These are phyloP conservation scores for Hylaeus anthracinus DNA, from an alignment of 1,140 invertebrate genomes.

Conservation along the genomic window DNA sequence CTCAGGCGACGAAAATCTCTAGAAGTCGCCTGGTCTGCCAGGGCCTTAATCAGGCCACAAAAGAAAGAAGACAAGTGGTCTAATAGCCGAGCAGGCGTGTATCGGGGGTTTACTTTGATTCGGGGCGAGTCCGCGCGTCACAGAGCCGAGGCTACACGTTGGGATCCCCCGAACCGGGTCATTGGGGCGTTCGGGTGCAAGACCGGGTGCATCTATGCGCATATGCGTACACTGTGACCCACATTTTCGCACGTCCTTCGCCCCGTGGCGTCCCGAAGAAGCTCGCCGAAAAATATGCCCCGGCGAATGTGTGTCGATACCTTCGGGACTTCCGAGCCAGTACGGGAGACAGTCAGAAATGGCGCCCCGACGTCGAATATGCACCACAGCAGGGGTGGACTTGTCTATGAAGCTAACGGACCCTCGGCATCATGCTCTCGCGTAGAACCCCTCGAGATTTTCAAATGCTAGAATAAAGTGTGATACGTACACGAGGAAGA, in stretches of 20 bases:
- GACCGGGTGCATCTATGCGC: constrained; percentile 60
- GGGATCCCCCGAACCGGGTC: constrained; percentile 68
- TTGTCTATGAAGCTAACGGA: too few relatives aligned
- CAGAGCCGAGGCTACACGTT: constrained; percentile 53
- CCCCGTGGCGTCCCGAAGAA: constrained; percentile 39
- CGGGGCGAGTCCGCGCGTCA: constrained; percentile 51
- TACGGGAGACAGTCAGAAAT: neutral
- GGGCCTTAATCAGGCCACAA: too few relatives aligned
- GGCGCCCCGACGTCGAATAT: too few relatives aligned
- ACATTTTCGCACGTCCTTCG: constrained; percentile 56
- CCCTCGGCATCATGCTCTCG: too few relatives aligned
- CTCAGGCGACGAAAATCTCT: too few relatives aligned
- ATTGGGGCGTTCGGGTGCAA: constrained; percentile 70
- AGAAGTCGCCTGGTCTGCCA: too few relatives aligned
- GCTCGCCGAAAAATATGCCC: constrained; percentile 38
- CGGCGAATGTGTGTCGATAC: constrained; percentile 35
- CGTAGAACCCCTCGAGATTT: too few relatives aligned
- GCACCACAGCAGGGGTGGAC: too few relatives aligned
- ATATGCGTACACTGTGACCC: constrained; percentile 58
- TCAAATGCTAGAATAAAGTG: too few relatives aligned
- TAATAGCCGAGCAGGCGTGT: constrained; percentile 46
- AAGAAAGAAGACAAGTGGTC: constrained; percentile 44
- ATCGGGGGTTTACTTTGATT: constrained; percentile 64
- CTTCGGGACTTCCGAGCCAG: constrained; percentile 15
- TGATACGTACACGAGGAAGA: too few relatives aligned